Evolutionary conservation across 1,140 invertebrate genomes (phyloP).

Genomic region (Drosophila lini): DNA sequence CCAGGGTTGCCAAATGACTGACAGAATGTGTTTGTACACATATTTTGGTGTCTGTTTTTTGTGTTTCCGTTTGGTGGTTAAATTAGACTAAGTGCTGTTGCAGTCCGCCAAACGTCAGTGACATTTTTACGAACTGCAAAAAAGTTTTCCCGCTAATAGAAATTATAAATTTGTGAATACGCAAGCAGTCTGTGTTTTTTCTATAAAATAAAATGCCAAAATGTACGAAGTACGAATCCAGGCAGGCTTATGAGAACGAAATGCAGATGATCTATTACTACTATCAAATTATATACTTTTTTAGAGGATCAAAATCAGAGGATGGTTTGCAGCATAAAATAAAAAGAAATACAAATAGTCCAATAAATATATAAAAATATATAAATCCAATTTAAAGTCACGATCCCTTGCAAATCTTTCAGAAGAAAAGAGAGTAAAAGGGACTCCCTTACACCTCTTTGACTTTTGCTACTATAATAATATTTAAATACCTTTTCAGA

Average conservation of each 20-base stretch:
- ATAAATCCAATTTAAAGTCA: too few relatives aligned
- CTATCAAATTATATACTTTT: too few relatives aligned
- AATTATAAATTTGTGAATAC: constrained; percentile 56
- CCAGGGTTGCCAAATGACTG: constrained; percentile 64
- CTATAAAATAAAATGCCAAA: background rate
- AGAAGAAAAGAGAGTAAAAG: too few relatives aligned
- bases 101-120: constrained; percentile 57
- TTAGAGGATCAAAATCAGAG: too few relatives aligned
- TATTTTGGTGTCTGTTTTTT: constrained; percentile 34
- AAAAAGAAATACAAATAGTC: too few relatives aligned
- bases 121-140: constrained; percentile 58
- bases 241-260: background rate
- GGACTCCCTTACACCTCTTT: too few relatives aligned
- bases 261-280: background rate
- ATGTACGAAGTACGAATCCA: background rate
- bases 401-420: too few relatives aligned
- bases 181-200: background rate
- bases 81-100: constrained; percentile 73
- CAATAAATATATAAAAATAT: too few relatives aligned
- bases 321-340: too few relatives aligned
- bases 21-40: constrained; percentile 47
- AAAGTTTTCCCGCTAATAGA: constrained; percentile 60
- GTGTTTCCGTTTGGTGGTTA: constrained; percentile 64
- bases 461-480: background rate
- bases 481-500: background rate